Evolutionary conservation across 1,140 invertebrate genomes (phyloP), one percentile per base, ranked within the genome.

Genomic region (Drosophila equinoxialis): DNA sequence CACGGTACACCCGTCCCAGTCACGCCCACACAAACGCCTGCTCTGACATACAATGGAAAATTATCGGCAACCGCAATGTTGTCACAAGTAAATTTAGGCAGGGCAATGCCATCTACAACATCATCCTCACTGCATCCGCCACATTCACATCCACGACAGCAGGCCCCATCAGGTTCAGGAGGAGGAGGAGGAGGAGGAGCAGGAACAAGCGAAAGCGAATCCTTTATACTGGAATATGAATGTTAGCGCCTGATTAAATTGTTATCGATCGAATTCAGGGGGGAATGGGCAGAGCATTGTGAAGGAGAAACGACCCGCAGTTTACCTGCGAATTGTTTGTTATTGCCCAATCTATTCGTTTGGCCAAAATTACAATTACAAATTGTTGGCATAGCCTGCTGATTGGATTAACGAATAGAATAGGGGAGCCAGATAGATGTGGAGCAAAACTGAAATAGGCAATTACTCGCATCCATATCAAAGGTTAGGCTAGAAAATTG

Each of bases 161-260:
- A 65, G 41, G 17, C 65, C 39, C 3, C 69, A 54, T 17, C 68
- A 71, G 23, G 64, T 23, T 42, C 39, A 63, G 55, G 35, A 26
- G 48, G 58, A 39, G 57, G 17, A 17, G 17, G 17, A n/a, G n/a
- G 20, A 45, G 58, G 14, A 61, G 60, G 33, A 14, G 26, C 13
- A 17, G 26, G 26, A 10, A 39, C 45, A 17, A 59, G 60, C 54
- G 79, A 71, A 55, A 71, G 74, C 33, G 84, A 90, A 59, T 74
- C 65, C 39, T 91, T 91, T 67, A 91, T 91, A 55, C 63, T 91
- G n/a, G 90, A 91, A 73, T 91, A 91, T 73, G 90, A 91, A 69
- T 91, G 90, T 91, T 91, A 91, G 90, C 90, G 64, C 54, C 48
- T 64, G 65, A 79, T 85, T 68, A 64, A 66, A 73, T 73, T 73